Conservation (phyloP, 2,797 vertebrate genomes). For the Cyclopterus lumpus region DNA sequence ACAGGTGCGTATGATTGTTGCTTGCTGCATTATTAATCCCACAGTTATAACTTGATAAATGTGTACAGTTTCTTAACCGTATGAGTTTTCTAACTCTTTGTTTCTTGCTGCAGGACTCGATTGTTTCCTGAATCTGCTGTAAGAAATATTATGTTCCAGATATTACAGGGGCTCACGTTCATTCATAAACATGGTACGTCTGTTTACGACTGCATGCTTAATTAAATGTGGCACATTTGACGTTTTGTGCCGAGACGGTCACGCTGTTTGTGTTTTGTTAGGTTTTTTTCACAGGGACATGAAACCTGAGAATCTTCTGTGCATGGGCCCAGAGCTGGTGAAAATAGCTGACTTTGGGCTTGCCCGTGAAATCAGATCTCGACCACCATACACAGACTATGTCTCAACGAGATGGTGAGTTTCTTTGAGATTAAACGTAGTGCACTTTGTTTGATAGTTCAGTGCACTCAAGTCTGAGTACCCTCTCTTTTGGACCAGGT, state of each 20-base stretch:
- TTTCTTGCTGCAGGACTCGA: constrained; percentile 89
- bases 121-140: constrained; percentile 97
- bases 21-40: neutral
- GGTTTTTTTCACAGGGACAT: constrained; percentile 98
- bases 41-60: neutral
- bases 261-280: constrained; percentile 47
- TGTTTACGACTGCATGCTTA: neutral
- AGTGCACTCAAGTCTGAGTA: neutral
- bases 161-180: constrained; percentile 97
- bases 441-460: neutral
- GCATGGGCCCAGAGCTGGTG: constrained; percentile 97
- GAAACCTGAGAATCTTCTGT: constrained; percentile 98
- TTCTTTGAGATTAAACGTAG: constrained; percentile 1
- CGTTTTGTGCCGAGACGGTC: neutral
- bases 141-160: constrained; percentile 99
- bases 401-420: constrained; percentile 96
- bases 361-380: constrained; percentile 94
- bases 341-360: constrained; percentile 99
- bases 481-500: constrained; percentile 83
- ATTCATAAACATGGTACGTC: constrained; percentile 90
- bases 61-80: neutral
- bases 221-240: neutral
- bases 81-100: constrained; percentile 40
- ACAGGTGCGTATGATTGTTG: constrained; percentile 85
- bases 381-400: constrained; percentile 97